phyloP scores from a whole-genome alignment of 2,888 invertebrate species.

The Notodonta ziczac region DNA sequence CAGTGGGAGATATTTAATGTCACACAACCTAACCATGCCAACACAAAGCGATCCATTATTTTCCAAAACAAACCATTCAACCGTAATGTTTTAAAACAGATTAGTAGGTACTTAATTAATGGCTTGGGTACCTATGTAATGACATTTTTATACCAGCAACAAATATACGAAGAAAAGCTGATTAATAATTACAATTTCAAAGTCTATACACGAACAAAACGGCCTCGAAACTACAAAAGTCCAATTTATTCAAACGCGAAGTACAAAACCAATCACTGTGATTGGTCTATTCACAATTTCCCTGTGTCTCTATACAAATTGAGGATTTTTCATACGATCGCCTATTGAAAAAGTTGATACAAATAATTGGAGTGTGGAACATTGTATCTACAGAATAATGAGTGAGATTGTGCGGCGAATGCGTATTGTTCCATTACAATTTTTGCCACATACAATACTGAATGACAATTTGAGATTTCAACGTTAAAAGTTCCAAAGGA shows the following conservation, averaged over 20 bases:
- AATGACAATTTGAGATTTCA: no score
- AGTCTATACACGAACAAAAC: conserved; percentile 13
- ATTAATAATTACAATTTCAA: conserved; percentile 9
- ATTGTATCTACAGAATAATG: neutral
- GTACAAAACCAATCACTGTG: conserved; percentile 51
- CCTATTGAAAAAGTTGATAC: conserved; percentile 20
- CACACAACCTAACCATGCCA: no score
- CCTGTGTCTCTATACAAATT: conserved; percentile 31
- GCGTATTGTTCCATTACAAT: neutral
- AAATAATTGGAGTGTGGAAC: conserved; percentile 25
- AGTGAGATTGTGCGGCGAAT: conserved; percentile 9
- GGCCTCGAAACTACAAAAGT: conserved; percentile 30
- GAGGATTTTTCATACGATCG: conserved; percentile 30
- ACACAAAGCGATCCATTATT: no score
- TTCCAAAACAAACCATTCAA: no score
- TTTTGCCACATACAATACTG: no score
- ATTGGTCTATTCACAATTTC: conserved; percentile 51
- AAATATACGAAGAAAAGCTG: neutral
- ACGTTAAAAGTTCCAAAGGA: no score
- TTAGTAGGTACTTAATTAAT: neutral
- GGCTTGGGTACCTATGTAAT: no score
- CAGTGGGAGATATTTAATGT: no score
- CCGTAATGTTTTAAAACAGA: no score
- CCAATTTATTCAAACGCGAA: conserved; percentile 38
- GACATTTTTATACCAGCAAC: neutral